These are phyloP conservation scores for Epizoanthus stellaris DNA, from an alignment of 92 coral and sea anemone genomes.

Conservation along the genomic window DNA sequence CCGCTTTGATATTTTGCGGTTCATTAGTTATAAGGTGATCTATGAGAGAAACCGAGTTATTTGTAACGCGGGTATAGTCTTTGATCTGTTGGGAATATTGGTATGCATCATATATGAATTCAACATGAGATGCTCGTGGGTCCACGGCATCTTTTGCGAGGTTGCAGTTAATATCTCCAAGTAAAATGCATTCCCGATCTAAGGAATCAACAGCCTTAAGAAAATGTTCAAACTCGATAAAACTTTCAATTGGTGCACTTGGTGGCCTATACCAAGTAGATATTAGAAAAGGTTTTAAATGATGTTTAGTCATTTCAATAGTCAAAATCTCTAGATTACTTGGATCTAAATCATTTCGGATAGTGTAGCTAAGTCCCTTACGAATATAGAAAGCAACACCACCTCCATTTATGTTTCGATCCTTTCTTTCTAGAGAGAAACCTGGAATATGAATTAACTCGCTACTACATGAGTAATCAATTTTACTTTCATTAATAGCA, in stretches of 20 bases:
- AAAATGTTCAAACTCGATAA: constrained; percentile 13
- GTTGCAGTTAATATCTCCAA: constrained; percentile 13
- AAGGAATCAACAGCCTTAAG: constrained; percentile 7
- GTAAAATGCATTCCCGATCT: constrained; percentile 8
- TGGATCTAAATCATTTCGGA: constrained; percentile 10
- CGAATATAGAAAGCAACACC: constrained; percentile 10
- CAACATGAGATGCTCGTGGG: background rate
- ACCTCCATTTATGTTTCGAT: constrained; percentile 20
- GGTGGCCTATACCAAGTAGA: constrained; percentile 39
- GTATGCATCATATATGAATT: constrained; percentile 20
- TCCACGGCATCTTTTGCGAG: background rate
- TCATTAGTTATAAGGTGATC: constrained; percentile 17
- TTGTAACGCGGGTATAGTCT: constrained; percentile 31
- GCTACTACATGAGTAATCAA: background rate
- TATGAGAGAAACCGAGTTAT: constrained; percentile 8
- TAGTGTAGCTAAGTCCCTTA: constrained; percentile 5
- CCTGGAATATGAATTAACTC: background rate
- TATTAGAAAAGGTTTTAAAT: constrained; percentile 5
- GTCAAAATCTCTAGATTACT: constrained; percentile 16
- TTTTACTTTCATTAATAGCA: background rate
- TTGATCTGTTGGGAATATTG: constrained; percentile 22
- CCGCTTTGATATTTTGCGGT: constrained; percentile 11
- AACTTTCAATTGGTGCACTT: constrained; percentile 2
- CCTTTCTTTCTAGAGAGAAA: background rate
- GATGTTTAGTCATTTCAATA: constrained; percentile 14